A percentile compares a stretch with the other conserved stretches of the same genome.
Evolutionary conservation across 2,113 vertebrate species (phyloP).

Genomic region (Odontesthes bonariensis): DNA sequence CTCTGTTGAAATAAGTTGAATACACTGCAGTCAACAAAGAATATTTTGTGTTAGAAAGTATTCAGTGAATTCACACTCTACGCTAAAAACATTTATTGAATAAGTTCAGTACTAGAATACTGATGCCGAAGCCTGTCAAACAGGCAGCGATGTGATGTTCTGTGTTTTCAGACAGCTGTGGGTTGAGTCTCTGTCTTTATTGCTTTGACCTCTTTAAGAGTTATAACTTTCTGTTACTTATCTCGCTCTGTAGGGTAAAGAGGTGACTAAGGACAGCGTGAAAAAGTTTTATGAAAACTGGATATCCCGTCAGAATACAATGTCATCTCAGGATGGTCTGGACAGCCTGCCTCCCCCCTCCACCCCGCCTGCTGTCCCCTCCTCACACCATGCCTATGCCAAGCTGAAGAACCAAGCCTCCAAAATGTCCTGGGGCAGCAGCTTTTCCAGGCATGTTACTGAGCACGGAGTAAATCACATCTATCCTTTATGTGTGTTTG

Average conservation of each 20-base stretch:
- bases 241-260: conserved; percentile 73
- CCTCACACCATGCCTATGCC: conserved; percentile 43
- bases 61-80: no score
- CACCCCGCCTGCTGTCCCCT: conserved; percentile 32
- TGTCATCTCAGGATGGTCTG: conserved; percentile 47
- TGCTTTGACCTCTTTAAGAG: not conserved
- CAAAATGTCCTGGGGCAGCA: conserved; percentile 80
- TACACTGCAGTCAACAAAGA: no score
- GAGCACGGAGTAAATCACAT: not conserved
- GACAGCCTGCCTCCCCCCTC: conserved; percentile 3
- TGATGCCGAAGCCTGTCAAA: no score
- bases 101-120: no score
- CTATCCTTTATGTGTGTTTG: not conserved
- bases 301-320: conserved; percentile 71
- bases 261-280: conserved; percentile 79
- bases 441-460: conserved; percentile 79
- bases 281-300: conserved; percentile 75
- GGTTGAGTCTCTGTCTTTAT: not conserved
- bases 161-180: no score
- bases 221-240: not conserved
- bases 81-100: no score
- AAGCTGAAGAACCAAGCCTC: conserved; percentile 68
- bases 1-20: no score
- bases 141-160: no score
- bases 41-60: no score